Evolutionary conservation across 2,888 invertebrate species (phyloP).

Genomic region (Rhyacophila evoluta): DNA sequence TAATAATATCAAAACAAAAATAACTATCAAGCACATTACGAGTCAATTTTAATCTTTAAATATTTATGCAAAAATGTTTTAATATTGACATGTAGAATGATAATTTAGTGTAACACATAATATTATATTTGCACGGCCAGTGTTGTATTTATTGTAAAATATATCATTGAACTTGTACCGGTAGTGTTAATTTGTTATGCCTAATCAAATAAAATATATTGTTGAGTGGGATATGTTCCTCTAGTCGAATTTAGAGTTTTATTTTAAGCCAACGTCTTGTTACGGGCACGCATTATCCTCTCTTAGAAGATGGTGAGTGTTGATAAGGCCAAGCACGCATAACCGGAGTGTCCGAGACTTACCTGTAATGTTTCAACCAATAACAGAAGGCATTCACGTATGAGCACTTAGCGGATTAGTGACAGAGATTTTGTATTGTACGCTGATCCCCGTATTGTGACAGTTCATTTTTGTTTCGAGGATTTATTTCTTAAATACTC

Average conservation of each 20-base stretch:
- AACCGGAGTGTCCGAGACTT: conserved; percentile 20
- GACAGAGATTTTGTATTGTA: conserved; percentile 46
- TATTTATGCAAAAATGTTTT: too few relatives aligned
- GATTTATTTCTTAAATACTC: conserved; percentile 50
- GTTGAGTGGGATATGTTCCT: neutral
- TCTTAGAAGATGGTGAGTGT: conserved; percentile 33
- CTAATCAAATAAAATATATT: too few relatives aligned
- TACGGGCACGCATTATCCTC: conserved; percentile 39
- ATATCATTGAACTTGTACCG: too few relatives aligned
- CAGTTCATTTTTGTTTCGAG: conserved; percentile 53
- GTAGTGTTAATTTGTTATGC: too few relatives aligned
- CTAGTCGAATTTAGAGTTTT: conserved; percentile 28
- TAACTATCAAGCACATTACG: too few relatives aligned
- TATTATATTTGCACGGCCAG: too few relatives aligned
- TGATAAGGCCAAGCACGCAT: conserved; percentile 36
- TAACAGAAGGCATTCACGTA: conserved; percentile 28
- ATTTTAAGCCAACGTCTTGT: conserved; percentile 39
- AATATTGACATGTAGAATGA: too few relatives aligned
- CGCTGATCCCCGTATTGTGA: conserved; percentile 51
- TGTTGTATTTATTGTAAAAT: too few relatives aligned
- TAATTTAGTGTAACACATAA: too few relatives aligned
- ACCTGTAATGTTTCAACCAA: conserved; percentile 8
- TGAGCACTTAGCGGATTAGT: conserved; percentile 53
- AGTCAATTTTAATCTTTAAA: too few relatives aligned
- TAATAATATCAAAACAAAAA: too few relatives aligned